phyloP scores from a whole-genome alignment of 2,113 vertebrate genomes.

The Dicerorhinus sumatrensis region DNA sequence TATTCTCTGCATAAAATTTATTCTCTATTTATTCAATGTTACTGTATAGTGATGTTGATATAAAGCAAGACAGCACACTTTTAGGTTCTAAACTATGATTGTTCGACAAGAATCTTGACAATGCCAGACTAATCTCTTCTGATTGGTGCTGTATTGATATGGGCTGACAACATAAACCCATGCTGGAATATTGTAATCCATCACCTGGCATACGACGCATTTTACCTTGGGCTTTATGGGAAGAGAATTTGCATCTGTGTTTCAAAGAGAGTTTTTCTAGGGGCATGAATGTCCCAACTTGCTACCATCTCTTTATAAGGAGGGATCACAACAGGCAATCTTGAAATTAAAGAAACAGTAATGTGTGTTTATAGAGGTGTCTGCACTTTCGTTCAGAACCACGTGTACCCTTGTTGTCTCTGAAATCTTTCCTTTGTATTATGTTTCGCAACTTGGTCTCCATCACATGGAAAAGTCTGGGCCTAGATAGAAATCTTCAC shows the following conservation, averaged over 20 bases:
- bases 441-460: not conserved
- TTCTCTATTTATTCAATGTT: constrained; percentile 86
- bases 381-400: not conserved
- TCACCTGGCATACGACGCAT: constrained; percentile 84
- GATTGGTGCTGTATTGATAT: constrained; percentile 85
- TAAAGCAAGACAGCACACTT: constrained; percentile 85
- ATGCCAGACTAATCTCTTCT: constrained; percentile 87
- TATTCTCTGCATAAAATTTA: constrained; percentile 85
- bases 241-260: constrained; percentile 78
- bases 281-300: constrained; percentile 78
- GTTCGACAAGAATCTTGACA: constrained; percentile 86
- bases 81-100: constrained; percentile 86
- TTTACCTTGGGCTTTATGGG: constrained; percentile 75
- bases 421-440: not conserved
- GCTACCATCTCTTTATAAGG: constrained; percentile 64
- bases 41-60: constrained; percentile 84
- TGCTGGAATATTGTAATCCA: constrained; percentile 85
- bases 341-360: constrained; percentile 52
- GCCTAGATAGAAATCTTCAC: not conserved
- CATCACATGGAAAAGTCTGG: not conserved
- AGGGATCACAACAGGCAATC: constrained; percentile 58
- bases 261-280: constrained; percentile 80
- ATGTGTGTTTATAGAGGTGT: not conserved
- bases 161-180: constrained; percentile 88
- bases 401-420: not conserved